These are phyloP conservation scores for Ditula angustiorana DNA, from an alignment of 2,888 invertebrate genomes.

Conservation along the genomic window DNA sequence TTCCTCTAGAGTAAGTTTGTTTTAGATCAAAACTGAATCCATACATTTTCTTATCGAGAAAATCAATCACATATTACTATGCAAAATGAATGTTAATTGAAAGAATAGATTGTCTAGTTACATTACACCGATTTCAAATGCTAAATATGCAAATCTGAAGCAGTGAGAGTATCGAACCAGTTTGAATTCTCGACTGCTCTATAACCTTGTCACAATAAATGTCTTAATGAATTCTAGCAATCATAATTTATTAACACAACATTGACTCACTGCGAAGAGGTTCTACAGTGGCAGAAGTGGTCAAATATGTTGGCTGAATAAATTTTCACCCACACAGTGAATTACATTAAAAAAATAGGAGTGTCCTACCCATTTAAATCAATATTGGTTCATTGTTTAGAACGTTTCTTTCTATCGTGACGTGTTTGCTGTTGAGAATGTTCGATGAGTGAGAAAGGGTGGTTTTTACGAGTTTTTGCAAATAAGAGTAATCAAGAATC, in stretches of 20 bases:
- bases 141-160: slow-evolving; percentile 30
- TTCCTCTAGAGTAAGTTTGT: no score
- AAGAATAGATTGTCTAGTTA: neutral
- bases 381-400: neutral
- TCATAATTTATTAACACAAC: no score
- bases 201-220: neutral
- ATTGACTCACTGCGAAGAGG: neutral
- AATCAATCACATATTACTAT: neutral
- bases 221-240: no score
- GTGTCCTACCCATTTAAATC: neutral
- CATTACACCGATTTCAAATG: slow-evolving; percentile 27
- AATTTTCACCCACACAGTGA: neutral
- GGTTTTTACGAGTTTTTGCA: no score
- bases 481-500: no score
- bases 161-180: slow-evolving; percentile 17
- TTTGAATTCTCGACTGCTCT: neutral
- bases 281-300: no score
- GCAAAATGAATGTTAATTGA: neutral
- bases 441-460: no score
- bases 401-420: neutral
- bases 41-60: neutral
- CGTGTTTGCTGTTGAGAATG: no score
- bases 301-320: no score
- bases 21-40: no score
- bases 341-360: neutral